A percentile compares a stretch with the other conserved stretches of the same genome.
phyloP scores from a whole-genome alignment of 92 coral and sea anemone genomes.

The Umimayanthus kanabou region DNA sequence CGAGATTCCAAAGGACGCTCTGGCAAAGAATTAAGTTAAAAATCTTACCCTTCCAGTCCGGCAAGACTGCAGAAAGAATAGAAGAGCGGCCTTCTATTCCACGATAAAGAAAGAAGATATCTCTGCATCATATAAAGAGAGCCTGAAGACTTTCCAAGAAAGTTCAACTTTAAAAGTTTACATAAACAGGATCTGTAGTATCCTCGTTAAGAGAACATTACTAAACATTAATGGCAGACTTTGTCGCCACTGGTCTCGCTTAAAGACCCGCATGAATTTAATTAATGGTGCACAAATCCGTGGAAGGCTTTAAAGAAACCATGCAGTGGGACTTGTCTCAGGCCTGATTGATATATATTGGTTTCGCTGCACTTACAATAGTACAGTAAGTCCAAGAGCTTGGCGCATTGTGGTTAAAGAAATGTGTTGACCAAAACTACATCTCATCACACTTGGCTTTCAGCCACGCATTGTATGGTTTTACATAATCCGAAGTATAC shows the following conservation, averaged over 20 bases:
- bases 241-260: too few species aligned
- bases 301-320: too few species aligned
- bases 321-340: too few species aligned
- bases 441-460: background rate
- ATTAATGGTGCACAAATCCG: too few species aligned
- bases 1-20: constrained; percentile 18
- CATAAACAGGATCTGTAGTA: background rate
- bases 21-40: constrained; percentile 20
- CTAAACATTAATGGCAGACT: background rate
- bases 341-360: too few species aligned
- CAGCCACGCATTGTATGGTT: background rate
- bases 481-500: too few species aligned
- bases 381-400: background rate
- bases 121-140: background rate
- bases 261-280: too few species aligned
- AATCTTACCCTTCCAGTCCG: background rate
- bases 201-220: background rate
- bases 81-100: constrained; percentile 1
- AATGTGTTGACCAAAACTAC: background rate
- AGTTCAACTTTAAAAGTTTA: background rate
- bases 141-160: constrained; percentile 28
- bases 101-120: background rate
- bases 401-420: background rate
- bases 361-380: background rate
- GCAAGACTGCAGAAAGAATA: background rate